Conservation (phyloP, 2,888 invertebrate genomes). For the Cephalotes varians region DNA sequence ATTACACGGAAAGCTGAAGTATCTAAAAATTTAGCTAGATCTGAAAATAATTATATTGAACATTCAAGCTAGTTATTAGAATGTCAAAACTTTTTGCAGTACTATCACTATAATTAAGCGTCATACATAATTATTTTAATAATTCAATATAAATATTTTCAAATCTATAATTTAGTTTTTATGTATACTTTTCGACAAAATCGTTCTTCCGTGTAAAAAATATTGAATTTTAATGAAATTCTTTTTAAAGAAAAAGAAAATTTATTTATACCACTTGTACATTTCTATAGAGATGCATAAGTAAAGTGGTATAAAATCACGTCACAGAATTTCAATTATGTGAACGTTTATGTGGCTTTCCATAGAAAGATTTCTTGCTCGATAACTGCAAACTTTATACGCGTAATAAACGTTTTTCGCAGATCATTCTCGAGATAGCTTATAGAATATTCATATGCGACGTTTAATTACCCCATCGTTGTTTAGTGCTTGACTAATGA, state of each 20-base stretch:
- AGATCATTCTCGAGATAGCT: slow-evolving; percentile 16
- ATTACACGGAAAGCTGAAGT: background rate
- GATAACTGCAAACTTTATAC: slow-evolving; percentile 19
- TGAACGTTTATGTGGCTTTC: background rate
- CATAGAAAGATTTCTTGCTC: background rate
- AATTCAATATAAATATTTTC: background rate
- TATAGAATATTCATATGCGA: background rate
- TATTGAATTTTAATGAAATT: background rate
- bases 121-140: background rate
- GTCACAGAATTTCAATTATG: background rate
- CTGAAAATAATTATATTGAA: background rate
- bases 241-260: background rate
- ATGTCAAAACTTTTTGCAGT: background rate
- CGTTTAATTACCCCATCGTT: slow-evolving; percentile 14
- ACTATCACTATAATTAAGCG: background rate
- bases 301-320: too few species aligned
- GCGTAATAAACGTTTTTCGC: slow-evolving; percentile 28
- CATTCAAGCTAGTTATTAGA: background rate
- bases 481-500: slow-evolving; percentile 18
- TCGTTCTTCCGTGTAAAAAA: background rate
- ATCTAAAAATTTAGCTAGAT: background rate
- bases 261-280: background rate
- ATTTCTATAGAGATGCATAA: background rate
- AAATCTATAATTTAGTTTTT: background rate
- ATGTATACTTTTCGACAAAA: background rate